Conservation (phyloP, 2,888 invertebrate genomes). For the Tanytarsus gracilentus region DNA sequence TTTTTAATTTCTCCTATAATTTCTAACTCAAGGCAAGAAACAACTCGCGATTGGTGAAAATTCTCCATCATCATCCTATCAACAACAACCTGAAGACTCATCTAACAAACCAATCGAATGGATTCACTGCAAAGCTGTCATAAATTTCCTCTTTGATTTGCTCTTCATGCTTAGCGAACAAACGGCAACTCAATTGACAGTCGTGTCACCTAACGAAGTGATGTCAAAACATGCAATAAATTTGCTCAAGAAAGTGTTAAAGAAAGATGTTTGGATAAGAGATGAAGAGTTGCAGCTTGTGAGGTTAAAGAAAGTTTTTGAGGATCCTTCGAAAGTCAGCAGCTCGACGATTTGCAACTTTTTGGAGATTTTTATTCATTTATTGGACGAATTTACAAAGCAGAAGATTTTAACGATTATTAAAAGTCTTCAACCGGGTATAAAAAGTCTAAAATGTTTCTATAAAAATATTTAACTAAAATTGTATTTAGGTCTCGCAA, state of each 20-base stretch:
- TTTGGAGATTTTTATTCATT: conserved; percentile 81
- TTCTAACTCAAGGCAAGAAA: conserved; percentile 35
- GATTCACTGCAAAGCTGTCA: conserved; percentile 79
- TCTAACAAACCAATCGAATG: conserved; percentile 76
- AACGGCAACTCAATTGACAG: conserved; percentile 38
- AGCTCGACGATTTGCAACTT: conserved; percentile 82
- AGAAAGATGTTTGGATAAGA: conserved; percentile 82
- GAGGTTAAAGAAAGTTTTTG: conserved; percentile 81
- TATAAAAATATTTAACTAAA: too few relatives aligned
- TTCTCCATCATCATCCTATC: conserved; percentile 28
- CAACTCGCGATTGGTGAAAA: conserved; percentile 36
- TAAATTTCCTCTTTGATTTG: conserved; percentile 83
- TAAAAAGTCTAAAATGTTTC: too few relatives aligned
- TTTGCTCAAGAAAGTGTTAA: conserved; percentile 78
- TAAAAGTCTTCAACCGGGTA: conserved; percentile 79
- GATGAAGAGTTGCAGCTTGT: conserved; percentile 83
- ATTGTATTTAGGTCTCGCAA: too few relatives aligned
- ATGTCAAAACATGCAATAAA: conserved; percentile 71
- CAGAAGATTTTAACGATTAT: conserved; percentile 77
- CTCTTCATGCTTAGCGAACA: conserved; percentile 81
- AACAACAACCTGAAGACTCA: conserved; percentile 50
- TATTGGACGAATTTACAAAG: conserved; percentile 73
- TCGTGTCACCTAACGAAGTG: conserved; percentile 55
- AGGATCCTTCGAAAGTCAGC: conserved; percentile 39
- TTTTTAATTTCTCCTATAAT: too few relatives aligned